Base-by-base conservation (phyloP, 2,113 vertebrate species). In the Aspiorhynchus laticeps region DNA sequence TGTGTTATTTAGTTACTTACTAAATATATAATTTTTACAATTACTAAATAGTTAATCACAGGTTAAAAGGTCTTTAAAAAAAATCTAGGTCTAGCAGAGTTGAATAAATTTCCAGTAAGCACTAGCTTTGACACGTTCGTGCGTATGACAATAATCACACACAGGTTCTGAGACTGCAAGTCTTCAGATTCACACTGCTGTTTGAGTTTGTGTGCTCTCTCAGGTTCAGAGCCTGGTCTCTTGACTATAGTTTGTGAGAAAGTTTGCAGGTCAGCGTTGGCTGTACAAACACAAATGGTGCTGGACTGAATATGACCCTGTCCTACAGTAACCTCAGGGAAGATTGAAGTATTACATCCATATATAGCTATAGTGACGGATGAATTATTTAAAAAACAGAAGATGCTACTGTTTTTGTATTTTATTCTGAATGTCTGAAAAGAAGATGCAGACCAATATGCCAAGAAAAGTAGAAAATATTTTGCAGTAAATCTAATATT, bases 201-300 rank as follows among this genome's bases (percentile, higher is more conserved):
- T 15, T n/a, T 75, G 38, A 75, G 73, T 26, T 74, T 43, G 73
- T 24, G 24, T 14, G 21, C 10, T 41, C 48, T 36, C 56, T 31
- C 43, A 12, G n/a, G 69, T 51, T 78, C n/a, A 7, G 10, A 79
- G 21, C 33, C 15, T 21, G 61, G 61, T 71, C 31, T 33, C 31
- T 10, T 11, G 33, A 9, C 43, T 15, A n/a, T 36, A 56, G 33
- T 38, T 73, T 80, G 76, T 80, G 63, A 28, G 51, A 71, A 46
- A 51, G 59, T 19, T 78, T 17, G 2, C 46, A 53, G 65, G 14
- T 71, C 61, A 41, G 53, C 63, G 26, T 43, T 85, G 59, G 10
- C 48, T 51, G 5, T 41, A 53, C 21, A 59, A 73, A 63, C 83
- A 59, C 65, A 46, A 85, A 73, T 43, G 79, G 67, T 43, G 46